Percentiles rank a stretch among this genome's conserved stretches.
These are phyloP conservation scores for Thymelicus lineola DNA, from an alignment of 2,888 invertebrate species.

Conservation along the genomic window DNA sequence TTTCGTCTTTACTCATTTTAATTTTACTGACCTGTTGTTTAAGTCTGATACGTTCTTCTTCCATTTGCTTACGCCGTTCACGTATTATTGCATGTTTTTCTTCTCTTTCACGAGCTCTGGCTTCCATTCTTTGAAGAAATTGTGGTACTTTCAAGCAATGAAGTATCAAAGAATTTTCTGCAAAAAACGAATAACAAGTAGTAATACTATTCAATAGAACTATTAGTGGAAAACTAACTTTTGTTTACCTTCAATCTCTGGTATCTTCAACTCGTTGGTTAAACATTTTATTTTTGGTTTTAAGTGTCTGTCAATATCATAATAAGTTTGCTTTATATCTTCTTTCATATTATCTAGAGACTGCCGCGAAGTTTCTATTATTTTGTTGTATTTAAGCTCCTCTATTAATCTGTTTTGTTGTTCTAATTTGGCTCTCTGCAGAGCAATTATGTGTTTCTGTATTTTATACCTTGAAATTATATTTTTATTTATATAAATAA, in stretches of 20 bases:
- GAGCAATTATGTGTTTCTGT: constrained; percentile 89
- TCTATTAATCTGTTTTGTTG: constrained; percentile 90
- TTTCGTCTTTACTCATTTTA: neutral
- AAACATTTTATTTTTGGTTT: constrained; percentile 85
- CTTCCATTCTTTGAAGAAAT: constrained; percentile 90
- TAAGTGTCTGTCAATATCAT: constrained; percentile 81
- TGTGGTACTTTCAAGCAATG: constrained; percentile 87
- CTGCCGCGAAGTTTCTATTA: constrained; percentile 87
- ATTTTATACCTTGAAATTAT: constrained; percentile 83
- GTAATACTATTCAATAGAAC: neutral
- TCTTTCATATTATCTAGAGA: constrained; percentile 84
- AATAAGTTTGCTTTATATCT: constrained; percentile 83
- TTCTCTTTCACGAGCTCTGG: constrained; percentile 88
- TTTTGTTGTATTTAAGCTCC: constrained; percentile 88
- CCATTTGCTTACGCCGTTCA: constrained; percentile 77
- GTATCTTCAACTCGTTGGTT: constrained; percentile 74
- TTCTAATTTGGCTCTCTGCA: constrained; percentile 89
- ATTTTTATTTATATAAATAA: neutral
- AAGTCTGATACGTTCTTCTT: constrained; percentile 73
- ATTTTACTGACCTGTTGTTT: constrained; percentile 70
- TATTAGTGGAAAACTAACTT: neutral
- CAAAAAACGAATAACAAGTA: constrained; percentile 41
- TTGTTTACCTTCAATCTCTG: constrained; percentile 72
- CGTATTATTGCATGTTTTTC: constrained; percentile 80
- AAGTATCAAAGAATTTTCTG: constrained; percentile 72